Evolutionary conservation across 2,888 invertebrate genomes (phyloP).

Genomic region (Plagodis dolabraria): DNA sequence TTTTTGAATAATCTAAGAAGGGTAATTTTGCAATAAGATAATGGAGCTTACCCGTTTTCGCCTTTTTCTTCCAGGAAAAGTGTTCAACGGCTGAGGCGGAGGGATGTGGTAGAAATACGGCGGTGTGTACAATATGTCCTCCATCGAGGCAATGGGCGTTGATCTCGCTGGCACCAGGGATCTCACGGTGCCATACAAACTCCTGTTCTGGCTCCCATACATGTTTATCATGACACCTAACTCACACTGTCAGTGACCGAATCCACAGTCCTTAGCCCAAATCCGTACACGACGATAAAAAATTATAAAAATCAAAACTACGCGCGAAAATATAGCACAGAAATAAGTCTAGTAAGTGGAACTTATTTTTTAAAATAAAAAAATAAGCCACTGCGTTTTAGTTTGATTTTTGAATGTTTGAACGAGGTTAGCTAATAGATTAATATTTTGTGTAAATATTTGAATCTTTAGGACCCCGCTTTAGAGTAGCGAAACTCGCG

Average conservation of each 20-base stretch:
- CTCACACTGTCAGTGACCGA: slow-evolving; percentile 3
- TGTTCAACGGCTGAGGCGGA: slow-evolving; percentile 72
- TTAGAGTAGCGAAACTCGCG: slow-evolving; percentile 48
- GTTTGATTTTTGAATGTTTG: slow-evolving; percentile 25
- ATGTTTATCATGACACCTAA: slow-evolving; percentile 66
- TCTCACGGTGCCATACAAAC: slow-evolving; percentile 75
- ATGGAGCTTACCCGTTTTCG: slow-evolving; percentile 67
- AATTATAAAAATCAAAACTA: background rate
- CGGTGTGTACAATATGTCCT: slow-evolving; percentile 68
- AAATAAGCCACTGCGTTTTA: slow-evolving; percentile 68
- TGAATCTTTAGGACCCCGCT: slow-evolving; percentile 66
- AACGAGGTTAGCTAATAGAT: slow-evolving; percentile 63
- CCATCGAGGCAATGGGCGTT: slow-evolving; percentile 61
- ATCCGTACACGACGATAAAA: slow-evolving; percentile 1
- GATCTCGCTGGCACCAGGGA: slow-evolving; percentile 66
- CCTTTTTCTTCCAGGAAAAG: slow-evolving; percentile 78
- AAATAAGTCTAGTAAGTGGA: slow-evolving; percentile 47
- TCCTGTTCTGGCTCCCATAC: slow-evolving; percentile 67
- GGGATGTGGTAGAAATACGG: slow-evolving; percentile 79
- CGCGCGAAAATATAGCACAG: slow-evolving; percentile 20
- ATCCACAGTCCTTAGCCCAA: slow-evolving; percentile 3
- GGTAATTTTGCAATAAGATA: too few species aligned
- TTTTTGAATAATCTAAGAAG: background rate
- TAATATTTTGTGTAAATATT: slow-evolving; percentile 71
- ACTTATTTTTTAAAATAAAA: slow-evolving; percentile 71